Percentiles rank a stretch among this genome's conserved stretches.
Evolutionary conservation across 1,140 invertebrate species (phyloP).

Genomic region (Zaprionus africanus): DNA sequence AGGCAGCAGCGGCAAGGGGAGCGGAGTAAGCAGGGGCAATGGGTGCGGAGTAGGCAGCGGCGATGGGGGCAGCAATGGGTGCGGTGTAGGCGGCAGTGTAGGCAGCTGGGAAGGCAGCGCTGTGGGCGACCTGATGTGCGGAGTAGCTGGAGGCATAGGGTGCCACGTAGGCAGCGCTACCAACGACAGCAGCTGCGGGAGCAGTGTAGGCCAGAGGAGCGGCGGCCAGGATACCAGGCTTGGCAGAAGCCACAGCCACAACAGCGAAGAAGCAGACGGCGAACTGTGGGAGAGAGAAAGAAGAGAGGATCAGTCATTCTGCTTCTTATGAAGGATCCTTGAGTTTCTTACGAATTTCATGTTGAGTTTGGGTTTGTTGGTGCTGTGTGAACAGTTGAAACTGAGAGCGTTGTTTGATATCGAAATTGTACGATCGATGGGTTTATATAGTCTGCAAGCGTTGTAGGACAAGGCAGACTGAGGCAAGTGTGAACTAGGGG

Average conservation of each 20-base stretch:
- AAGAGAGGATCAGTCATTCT: neutral
- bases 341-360: conserved; percentile 79
- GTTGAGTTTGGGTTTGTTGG: conserved; percentile 46
- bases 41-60: conserved; percentile 66
- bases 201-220: conserved; percentile 84
- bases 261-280: conserved; percentile 78
- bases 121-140: conserved; percentile 58
- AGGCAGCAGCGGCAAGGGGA: conserved; percentile 51
- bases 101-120: conserved; percentile 72
- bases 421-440: conserved; percentile 5
- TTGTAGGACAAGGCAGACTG: neutral
- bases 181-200: conserved; percentile 67
- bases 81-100: conserved; percentile 24
- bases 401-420: conserved; percentile 70
- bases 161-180: conserved; percentile 84
- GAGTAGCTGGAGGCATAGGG: conserved; percentile 83
- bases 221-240: conserved; percentile 64
- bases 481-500: neutral
- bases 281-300: conserved; percentile 41
- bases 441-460: conserved; percentile 49
- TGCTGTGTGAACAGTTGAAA: conserved; percentile 56
- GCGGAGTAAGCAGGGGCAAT: conserved; percentile 63
- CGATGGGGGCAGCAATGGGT: conserved; percentile 44
- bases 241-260: conserved; percentile 70
- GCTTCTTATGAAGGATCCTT: neutral